Conservation (phyloP, 2,113 vertebrate genomes). For the Porphyrio hochstetteri region DNA sequence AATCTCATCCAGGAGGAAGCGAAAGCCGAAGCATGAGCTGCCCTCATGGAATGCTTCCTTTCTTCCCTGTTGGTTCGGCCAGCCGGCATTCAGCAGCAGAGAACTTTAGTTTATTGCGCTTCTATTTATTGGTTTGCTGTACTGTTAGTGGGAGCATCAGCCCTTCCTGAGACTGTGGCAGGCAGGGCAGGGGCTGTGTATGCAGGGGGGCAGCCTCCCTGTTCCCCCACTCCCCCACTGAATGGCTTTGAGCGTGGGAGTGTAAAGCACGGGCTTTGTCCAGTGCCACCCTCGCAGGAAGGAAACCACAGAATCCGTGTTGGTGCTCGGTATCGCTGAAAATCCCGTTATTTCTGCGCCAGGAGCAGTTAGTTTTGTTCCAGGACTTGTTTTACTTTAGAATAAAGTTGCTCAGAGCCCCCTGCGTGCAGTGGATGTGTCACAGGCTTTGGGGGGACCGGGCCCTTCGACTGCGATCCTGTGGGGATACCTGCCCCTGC, state of each 20-base stretch:
- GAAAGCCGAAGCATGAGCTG: fast-evolving
- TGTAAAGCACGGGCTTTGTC: no score
- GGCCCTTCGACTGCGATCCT: fast-evolving
- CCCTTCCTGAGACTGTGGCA: no score
- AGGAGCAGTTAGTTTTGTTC: neutral
- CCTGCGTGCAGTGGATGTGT: neutral
- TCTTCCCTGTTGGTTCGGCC: neutral
- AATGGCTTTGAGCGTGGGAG: no score
- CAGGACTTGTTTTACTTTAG: neutral
- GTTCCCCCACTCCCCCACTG: no score
- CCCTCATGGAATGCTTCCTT: fast-evolving
- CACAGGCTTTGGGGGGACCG: fast-evolving
- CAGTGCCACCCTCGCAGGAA: fast-evolving
- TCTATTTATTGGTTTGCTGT: neutral
- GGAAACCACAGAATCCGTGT: neutral
- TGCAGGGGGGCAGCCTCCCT: no score
- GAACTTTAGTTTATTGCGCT: neutral
- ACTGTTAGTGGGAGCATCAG: neutral
- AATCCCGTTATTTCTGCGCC: neutral
- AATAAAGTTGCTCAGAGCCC: constrained; percentile 24
- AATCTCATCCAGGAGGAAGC: neutral
- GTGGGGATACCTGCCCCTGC: fast-evolving
- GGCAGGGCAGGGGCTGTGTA: no score
- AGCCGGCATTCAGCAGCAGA: neutral
- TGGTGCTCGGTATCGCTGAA: fast-evolving